Evolutionary conservation across 2,888 invertebrate species (phyloP).

Genomic region (Melipona beecheii): DNA sequence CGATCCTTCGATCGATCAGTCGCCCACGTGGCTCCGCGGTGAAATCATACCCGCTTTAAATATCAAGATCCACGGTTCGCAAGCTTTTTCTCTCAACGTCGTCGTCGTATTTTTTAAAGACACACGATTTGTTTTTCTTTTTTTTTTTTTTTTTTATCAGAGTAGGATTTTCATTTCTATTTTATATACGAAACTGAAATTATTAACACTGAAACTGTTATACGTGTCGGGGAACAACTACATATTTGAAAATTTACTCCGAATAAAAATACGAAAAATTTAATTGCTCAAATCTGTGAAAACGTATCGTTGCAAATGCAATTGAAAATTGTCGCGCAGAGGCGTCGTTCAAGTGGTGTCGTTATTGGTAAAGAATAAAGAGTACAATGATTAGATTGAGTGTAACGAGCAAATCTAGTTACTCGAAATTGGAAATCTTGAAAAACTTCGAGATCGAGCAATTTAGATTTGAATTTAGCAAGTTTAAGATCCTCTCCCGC

Average conservation of each 20-base stretch:
- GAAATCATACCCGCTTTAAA: constrained; percentile 31
- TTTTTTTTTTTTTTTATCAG: background rate
- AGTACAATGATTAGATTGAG: too few relatives aligned
- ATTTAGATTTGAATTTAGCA: background rate
- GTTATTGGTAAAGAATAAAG: too few relatives aligned
- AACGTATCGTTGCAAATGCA: too few relatives aligned
- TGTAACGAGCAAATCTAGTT: too few relatives aligned
- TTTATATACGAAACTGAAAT: fast-evolving
- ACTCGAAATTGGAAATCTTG: too few relatives aligned
- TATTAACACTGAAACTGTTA: background rate
- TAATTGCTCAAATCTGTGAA: too few relatives aligned
- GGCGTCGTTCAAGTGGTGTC: too few relatives aligned
- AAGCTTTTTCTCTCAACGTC: background rate
- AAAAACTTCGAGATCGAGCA: background rate
- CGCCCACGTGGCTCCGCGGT: constrained; percentile 49
- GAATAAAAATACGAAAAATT: too few relatives aligned
- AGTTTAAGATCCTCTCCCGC: background rate
- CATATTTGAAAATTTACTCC: too few relatives aligned
- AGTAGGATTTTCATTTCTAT: background rate
- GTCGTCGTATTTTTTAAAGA: background rate
- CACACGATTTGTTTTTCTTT: background rate
- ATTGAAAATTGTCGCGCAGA: too few relatives aligned
- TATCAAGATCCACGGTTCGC: background rate
- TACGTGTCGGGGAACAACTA: too few relatives aligned
- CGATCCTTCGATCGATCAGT: constrained; percentile 54